A percentile compares a stretch with the other conserved stretches of the same genome.
Conservation (phyloP, 2,888 invertebrate genomes). For the Sceliomorpha sp. region DNA sequence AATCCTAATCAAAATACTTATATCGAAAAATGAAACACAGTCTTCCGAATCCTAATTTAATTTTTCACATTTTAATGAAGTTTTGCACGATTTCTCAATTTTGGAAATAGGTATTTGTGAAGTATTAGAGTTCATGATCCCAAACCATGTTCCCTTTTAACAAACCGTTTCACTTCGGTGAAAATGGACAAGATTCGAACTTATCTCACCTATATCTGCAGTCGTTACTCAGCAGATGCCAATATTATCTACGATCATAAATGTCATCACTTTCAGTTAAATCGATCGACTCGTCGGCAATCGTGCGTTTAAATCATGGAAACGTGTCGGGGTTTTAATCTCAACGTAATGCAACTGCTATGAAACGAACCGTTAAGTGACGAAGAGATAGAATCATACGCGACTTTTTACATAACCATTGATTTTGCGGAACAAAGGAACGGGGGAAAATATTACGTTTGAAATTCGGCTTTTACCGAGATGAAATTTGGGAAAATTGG, state of each 20-base stretch:
- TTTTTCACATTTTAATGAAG: no score
- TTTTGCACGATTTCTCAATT: no score
- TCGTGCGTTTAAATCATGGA: slow-evolving; percentile 37
- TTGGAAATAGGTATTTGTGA: no score
- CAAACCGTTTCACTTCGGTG: no score
- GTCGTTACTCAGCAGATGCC: slow-evolving; percentile 29
- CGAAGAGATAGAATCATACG: slow-evolving; percentile 22
- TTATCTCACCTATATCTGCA: background rate
- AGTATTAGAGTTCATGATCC: no score
- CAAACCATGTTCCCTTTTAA: no score
- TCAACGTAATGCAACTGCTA: slow-evolving; percentile 20
- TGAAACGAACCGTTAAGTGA: slow-evolving; percentile 36
- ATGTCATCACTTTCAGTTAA: slow-evolving; percentile 38
- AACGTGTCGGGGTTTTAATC: slow-evolving; percentile 32
- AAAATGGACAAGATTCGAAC: background rate
- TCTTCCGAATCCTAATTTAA: no score
- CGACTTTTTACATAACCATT: slow-evolving; percentile 20
- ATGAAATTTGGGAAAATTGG: background rate
- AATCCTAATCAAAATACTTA: no score
- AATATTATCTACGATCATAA: slow-evolving; percentile 38
- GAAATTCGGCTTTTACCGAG: slow-evolving; percentile 6
- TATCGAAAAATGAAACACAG: no score
- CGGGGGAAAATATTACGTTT: slow-evolving; percentile 15
- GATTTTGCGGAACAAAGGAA: slow-evolving; percentile 26
- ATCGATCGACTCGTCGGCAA: slow-evolving; percentile 26